Percentiles rank a stretch among this genome's conserved stretches.
phyloP scores from a whole-genome alignment of 2,113 vertebrate genomes.

The Catharus minimus region DNA sequence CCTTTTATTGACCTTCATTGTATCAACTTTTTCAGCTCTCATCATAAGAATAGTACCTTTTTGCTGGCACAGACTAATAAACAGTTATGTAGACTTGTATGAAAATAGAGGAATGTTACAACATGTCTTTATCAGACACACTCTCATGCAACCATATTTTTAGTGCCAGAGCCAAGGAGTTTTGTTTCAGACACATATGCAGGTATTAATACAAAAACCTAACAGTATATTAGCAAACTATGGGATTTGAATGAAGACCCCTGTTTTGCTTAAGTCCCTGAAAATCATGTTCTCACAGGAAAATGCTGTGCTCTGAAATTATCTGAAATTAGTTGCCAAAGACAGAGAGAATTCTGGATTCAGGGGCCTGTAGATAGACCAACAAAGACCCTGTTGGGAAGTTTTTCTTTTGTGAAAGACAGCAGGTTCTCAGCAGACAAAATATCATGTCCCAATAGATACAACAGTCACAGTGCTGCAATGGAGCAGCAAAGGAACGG shows the following conservation, averaged over 20 bases:
- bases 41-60: not conserved
- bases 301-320: not conserved
- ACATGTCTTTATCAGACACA: not conserved
- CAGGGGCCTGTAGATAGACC: not conserved
- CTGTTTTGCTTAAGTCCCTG: not conserved
- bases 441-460: not conserved
- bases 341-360: not conserved
- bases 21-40: not conserved
- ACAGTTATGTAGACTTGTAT: not conserved
- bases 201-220: not conserved
- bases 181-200: not conserved
- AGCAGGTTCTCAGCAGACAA: not conserved
- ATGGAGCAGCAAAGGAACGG: not conserved
- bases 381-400: not conserved
- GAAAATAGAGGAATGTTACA: not conserved
- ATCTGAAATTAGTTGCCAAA: not conserved
- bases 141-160: not conserved
- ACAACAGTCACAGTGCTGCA: not conserved
- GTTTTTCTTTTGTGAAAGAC: not conserved
- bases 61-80: not conserved
- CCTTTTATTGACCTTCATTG: not conserved
- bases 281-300: not conserved
- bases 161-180: not conserved
- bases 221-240: not conserved
- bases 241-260: not conserved